Base-by-base conservation (phyloP, 2,888 invertebrate species). In the Napeogenes inachia region DNA sequence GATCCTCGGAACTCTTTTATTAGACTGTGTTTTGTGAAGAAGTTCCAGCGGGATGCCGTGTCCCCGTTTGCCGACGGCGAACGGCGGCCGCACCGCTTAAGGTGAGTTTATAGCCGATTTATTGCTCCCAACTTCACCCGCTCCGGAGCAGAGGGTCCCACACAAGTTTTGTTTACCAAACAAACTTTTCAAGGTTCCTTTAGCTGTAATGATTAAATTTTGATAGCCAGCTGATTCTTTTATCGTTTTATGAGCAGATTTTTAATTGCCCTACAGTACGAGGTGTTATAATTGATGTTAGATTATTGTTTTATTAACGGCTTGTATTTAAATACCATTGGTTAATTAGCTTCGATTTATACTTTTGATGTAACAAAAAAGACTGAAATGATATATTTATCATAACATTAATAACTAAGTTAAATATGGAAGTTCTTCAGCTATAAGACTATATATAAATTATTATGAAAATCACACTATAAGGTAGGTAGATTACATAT, bases 51-150 rank as follows among this genome's bases (percentile, higher is more conserved):
- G 82, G 75, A 89, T 89, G 89, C 83, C 85, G 86, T 84, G 84
- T 78, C 80, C 79, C 77, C 79, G 82, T 78, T 80, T 77, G 80
- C 89, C 89, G 89, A 73, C 89, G 89, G 89, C 82, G 81, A 82
- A 79, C 79, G 80, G 85, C 86, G 82, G 81, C 81, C 81, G 83
- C 77, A 75, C 82, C 85, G 87, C 85, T 79, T 89, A 84, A 89
- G 89, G 89, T 90, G 81, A 89, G 89, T 89, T 89, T 87, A 87
- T 88, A 82, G 88, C 82, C 89, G 84, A 88, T 89, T 87, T 87
- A 88, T 82, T 78, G 82, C 83, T 79, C 81, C 81, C 81, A 77
- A 82, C 77, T 79, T 79, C 71, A 73, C 75, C 78, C 78, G 79
- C 73, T 73, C 75, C 76, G 78, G 77, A 73, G 74, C 76, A 71